Evolutionary conservation across 2,888 invertebrate species (phyloP).

Genomic region (Ectemnius cavifrons): DNA sequence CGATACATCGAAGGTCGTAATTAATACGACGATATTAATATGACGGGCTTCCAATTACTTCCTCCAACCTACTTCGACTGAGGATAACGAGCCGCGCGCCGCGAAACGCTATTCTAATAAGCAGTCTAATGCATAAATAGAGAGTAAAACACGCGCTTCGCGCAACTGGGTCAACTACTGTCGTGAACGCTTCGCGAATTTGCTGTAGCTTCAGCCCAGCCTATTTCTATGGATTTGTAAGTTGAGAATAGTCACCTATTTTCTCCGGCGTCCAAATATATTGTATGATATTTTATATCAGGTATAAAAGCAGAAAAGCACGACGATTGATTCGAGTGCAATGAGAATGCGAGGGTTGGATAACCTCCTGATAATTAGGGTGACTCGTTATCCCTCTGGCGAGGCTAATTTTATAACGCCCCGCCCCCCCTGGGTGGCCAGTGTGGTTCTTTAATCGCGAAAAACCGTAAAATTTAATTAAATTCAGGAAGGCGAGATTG

Average conservation of each 20-base stretch:
- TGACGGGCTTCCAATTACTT: slow-evolving; percentile 6
- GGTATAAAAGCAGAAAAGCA: too few relatives aligned
- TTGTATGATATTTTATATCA: too few relatives aligned
- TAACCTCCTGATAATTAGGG: slow-evolving; percentile 69
- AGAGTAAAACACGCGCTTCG: not conserved
- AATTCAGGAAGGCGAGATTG: slow-evolving; percentile 76
- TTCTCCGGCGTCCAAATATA: too few relatives aligned
- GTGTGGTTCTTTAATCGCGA: slow-evolving; percentile 73
- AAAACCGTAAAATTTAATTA: slow-evolving; percentile 78
- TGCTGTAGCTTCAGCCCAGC: not conserved
- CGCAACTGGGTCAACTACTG: not conserved
- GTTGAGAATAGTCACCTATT: too few relatives aligned
- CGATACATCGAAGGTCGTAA: slow-evolving; percentile 1
- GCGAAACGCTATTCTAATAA: slow-evolving; percentile 1
- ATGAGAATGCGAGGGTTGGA: too few relatives aligned
- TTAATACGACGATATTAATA: slow-evolving; percentile 6
- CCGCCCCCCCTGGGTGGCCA: slow-evolving; percentile 28
- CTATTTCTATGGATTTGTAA: too few relatives aligned
- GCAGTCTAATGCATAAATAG: slow-evolving; percentile 2
- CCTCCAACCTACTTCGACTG: slow-evolving; percentile 5
- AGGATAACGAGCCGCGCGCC: not conserved
- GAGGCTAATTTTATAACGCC: slow-evolving; percentile 76
- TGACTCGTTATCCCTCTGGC: slow-evolving; percentile 75
- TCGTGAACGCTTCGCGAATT: not conserved
- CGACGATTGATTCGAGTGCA: too few relatives aligned